A percentile compares a stretch with the other conserved stretches of the same genome.
These are phyloP conservation scores for Actinia tenebrosa DNA, from an alignment of 64 coral and sea anemone species.

Conservation along the genomic window DNA sequence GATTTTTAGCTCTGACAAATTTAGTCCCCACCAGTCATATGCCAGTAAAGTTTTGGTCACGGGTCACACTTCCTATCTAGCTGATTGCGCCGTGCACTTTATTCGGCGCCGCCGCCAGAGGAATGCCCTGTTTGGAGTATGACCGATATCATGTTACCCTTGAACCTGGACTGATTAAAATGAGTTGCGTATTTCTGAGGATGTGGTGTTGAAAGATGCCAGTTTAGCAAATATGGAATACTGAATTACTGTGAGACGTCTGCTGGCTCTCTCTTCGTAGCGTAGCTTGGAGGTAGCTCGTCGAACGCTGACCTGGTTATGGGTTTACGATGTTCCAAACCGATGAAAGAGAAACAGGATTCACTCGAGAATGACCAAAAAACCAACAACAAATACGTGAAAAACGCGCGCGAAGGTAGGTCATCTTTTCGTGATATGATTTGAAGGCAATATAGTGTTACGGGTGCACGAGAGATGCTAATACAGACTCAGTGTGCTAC, in stretches of 20 bases:
- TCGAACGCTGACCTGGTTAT: neutral
- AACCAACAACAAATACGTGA: neutral
- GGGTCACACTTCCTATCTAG: neutral
- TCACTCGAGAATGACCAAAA: constrained; percentile 1
- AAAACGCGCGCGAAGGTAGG: constrained; percentile 17
- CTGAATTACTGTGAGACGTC: neutral
- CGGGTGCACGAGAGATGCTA: neutral
- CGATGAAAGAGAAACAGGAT: neutral
- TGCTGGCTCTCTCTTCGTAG: neutral
- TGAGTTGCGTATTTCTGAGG: neutral
- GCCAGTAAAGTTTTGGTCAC: neutral
- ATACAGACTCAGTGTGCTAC: neutral
- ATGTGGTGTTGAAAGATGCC: neutral
- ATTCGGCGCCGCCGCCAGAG: neutral
- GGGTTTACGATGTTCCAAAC: neutral
- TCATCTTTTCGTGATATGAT: neutral
- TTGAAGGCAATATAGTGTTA: neutral
- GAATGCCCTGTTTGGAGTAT: constrained; percentile 22
- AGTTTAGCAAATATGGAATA: neutral
- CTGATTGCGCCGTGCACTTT: neutral
- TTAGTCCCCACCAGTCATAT: neutral
- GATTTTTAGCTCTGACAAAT: neutral
- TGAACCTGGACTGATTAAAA: neutral
- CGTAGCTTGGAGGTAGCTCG: neutral
- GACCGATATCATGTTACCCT: constrained; percentile 7